Evolutionary conservation across 1,140 invertebrate species (phyloP).

Genomic region (Zaprionus tsacasi): DNA sequence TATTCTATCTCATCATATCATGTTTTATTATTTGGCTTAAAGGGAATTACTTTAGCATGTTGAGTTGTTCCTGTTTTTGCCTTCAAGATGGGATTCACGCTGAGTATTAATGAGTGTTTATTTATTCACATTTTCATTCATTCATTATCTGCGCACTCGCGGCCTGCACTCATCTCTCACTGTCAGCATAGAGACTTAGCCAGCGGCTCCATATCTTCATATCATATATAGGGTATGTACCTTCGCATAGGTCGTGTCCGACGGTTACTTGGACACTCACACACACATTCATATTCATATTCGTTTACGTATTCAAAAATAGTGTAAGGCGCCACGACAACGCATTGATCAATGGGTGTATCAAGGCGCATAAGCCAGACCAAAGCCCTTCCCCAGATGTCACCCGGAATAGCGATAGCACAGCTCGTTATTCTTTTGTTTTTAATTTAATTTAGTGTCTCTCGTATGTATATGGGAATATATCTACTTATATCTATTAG

Average conservation of each 20-base stretch:
- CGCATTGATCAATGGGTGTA: slow-evolving; percentile 58
- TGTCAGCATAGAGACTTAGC: slow-evolving; percentile 35
- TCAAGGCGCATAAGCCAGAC: slow-evolving; percentile 44
- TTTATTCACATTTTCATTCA: slow-evolving; percentile 34
- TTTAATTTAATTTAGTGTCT: background rate
- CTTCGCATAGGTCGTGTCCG: background rate
- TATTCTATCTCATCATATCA: background rate
- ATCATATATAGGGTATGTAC: background rate
- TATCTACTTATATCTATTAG: too few relatives aligned
- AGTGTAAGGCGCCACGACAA: slow-evolving; percentile 34
- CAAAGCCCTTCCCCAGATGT: slow-evolving; percentile 48
- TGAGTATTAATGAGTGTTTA: slow-evolving; percentile 15
- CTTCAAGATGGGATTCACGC: slow-evolving; percentile 12
- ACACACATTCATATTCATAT: background rate
- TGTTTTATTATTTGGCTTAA: background rate
- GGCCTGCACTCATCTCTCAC: slow-evolving; percentile 43
- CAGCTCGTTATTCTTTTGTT: background rate
- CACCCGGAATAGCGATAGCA: slow-evolving; percentile 12
- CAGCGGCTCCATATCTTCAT: background rate
- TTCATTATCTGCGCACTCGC: slow-evolving; percentile 14
- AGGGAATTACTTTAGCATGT: background rate
- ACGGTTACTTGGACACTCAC: background rate
- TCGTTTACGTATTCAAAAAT: slow-evolving; percentile 38
- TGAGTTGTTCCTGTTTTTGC: background rate
- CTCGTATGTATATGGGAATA: too few relatives aligned